Percentiles rank a stretch among this genome's conserved stretches.
Evolutionary conservation across 2,797 vertebrate species (phyloP).

Genomic region (Spheniscus humboldti): DNA sequence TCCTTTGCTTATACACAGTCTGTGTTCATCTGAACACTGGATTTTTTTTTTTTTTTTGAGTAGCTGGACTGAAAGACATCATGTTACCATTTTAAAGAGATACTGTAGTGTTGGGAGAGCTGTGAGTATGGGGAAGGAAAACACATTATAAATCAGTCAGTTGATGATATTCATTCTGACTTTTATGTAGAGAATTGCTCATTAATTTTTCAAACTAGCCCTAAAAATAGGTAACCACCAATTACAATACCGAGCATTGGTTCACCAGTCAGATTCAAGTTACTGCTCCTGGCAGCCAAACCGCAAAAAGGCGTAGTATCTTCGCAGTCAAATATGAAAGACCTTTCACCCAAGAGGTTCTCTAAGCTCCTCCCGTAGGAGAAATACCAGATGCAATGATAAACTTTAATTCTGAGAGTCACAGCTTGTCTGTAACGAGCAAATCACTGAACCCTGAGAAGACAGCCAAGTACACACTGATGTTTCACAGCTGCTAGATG

Average conservation of each 20-base stretch:
- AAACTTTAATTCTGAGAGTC: background rate
- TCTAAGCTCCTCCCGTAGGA: background rate
- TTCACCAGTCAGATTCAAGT: background rate
- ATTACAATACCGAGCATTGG: background rate
- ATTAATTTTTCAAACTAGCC: background rate
- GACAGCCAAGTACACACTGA: background rate
- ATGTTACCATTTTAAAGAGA: background rate
- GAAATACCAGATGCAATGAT: background rate
- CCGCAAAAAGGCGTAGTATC: background rate
- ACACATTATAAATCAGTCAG: background rate
- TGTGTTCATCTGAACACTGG: background rate
- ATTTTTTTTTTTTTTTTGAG: background rate
- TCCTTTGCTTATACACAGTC: background rate
- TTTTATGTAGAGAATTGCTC: background rate
- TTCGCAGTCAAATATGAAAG: background rate
- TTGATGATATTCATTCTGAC: background rate
- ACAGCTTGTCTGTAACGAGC: background rate
- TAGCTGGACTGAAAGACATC: background rate
- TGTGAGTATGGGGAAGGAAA: background rate
- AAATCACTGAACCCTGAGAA: background rate
- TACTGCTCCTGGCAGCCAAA: background rate
- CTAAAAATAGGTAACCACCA: background rate
- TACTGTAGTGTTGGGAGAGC: background rate
- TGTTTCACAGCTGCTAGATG: background rate
- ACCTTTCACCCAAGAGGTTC: background rate